Evolutionary conservation across 2,888 invertebrate genomes (phyloP).

Genomic region (Megalurothrips usitatus): DNA sequence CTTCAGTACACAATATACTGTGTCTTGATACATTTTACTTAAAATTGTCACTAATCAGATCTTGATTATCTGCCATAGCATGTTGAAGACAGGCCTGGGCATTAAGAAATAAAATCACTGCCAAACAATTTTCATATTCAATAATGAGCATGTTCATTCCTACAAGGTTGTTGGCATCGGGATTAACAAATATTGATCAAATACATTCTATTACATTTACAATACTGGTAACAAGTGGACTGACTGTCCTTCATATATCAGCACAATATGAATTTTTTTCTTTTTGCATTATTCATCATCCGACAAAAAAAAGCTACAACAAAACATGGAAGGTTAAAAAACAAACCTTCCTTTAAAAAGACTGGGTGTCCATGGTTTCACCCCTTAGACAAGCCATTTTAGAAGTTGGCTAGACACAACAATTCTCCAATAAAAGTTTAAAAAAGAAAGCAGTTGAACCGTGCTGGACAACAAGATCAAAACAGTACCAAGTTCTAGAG

Average conservation of each 20-base stretch:
- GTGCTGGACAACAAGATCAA: background rate
- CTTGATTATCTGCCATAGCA: background rate
- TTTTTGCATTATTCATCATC: no score
- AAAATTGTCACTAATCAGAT: background rate
- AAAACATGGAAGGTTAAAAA: background rate
- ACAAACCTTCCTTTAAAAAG: background rate
- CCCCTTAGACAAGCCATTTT: no score
- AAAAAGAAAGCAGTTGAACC: no score
- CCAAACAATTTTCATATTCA: no score
- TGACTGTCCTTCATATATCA: background rate
- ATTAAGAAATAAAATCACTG: no score
- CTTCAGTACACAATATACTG: background rate
- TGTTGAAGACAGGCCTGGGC: no score
- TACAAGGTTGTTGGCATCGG: background rate
- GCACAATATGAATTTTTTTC: no score
- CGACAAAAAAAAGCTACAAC: background rate
- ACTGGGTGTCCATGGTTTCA: background rate
- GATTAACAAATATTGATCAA: background rate
- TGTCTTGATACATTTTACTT: background rate
- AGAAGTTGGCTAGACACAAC: no score
- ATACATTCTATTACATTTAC: background rate
- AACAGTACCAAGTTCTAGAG: background rate
- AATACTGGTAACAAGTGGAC: conserved; percentile 5
- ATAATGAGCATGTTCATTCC: background rate
- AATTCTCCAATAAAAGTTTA: no score